Percentiles rank a stretch among this genome's conserved stretches.
These are phyloP conservation scores for Tachuris rubrigastra DNA, from an alignment of 2,113 vertebrate species.

Conservation along the genomic window DNA sequence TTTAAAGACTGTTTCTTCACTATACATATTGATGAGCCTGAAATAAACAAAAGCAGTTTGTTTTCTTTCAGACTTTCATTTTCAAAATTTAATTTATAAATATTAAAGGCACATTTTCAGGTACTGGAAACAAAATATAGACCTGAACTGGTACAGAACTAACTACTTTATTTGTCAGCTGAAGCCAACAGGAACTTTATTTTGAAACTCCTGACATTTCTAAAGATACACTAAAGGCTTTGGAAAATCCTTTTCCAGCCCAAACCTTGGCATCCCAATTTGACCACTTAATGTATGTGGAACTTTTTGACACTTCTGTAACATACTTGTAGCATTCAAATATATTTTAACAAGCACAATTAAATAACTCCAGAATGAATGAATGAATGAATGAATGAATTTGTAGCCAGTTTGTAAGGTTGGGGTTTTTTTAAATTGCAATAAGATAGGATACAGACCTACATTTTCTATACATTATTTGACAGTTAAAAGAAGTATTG, in stretches of 20 bases:
- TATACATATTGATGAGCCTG: not conserved
- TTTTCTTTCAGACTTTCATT: not conserved
- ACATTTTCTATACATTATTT: not conserved
- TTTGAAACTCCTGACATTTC: not conserved
- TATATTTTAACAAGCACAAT: not conserved
- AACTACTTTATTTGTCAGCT: not conserved
- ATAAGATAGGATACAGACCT: not conserved
- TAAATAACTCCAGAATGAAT: not conserved
- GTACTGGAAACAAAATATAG: not conserved
- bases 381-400: not conserved
- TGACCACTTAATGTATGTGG: not conserved
- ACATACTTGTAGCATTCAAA: not conserved
- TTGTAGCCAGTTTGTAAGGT: not conserved
- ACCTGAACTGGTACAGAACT: not conserved
- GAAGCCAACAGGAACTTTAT: not conserved
- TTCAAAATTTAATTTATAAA: not conserved
- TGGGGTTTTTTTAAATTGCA: not conserved
- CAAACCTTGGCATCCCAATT: not conserved
- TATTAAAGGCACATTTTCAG: not conserved
- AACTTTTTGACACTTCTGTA: not conserved
- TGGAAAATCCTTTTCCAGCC: not conserved
- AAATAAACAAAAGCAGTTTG: not conserved
- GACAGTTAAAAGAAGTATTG: not conserved
- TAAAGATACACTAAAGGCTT: not conserved
- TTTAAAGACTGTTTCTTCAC: not conserved